These are phyloP conservation scores for Myotis davidii DNA, from an alignment of 2,113 vertebrate genomes.

Conservation along the genomic window DNA sequence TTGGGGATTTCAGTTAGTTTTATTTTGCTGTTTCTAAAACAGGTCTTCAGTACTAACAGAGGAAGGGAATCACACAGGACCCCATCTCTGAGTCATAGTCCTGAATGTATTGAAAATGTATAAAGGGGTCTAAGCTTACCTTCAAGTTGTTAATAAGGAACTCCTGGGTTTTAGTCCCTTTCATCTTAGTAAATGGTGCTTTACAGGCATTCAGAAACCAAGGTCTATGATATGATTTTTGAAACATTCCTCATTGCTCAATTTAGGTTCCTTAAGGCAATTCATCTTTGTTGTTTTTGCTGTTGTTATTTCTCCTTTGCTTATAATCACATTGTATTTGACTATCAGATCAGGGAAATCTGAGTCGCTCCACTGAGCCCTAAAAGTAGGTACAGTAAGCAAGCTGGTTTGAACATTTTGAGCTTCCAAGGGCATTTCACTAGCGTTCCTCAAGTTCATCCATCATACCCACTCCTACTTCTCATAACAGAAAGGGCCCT, in stretches of 20 bases:
- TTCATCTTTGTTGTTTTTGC: not conserved
- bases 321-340: slow-evolving; percentile 22
- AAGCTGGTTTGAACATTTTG: not conserved
- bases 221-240: not conserved
- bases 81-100: not conserved
- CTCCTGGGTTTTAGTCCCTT: not conserved
- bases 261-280: not conserved
- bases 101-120: not conserved
- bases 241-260: not conserved
- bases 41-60: not conserved
- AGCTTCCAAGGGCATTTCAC: not conserved
- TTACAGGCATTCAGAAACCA: slow-evolving; percentile 12
- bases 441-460: not conserved
- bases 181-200: slow-evolving; percentile 33
- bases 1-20: slow-evolving; percentile 51
- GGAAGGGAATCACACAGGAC: not conserved
- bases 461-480: not conserved
- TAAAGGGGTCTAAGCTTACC: slow-evolving; percentile 5
- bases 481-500: not conserved
- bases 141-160: slow-evolving; percentile 55
- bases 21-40: slow-evolving; percentile 63
- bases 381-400: not conserved
- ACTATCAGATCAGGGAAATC: not conserved
- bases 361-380: not conserved
- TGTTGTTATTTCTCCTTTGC: not conserved